Percentiles rank a stretch among this genome's conserved stretches.
phyloP scores from a whole-genome alignment of 2,888 invertebrate species.

The Eudemis profundana region DNA sequence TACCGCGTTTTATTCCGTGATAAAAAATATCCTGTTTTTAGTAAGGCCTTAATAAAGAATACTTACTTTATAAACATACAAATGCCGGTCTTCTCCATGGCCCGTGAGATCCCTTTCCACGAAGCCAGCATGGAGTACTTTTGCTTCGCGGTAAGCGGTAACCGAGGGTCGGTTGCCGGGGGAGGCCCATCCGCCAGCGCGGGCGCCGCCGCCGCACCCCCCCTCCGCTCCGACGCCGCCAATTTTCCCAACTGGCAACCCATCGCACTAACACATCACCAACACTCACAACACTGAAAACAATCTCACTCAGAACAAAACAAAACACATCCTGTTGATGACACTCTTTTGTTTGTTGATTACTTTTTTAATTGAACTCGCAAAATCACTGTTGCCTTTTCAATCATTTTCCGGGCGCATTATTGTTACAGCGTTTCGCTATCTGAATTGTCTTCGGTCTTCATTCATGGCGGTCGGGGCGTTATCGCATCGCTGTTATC shows the following conservation, averaged over 20 bases:
- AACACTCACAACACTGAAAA: constrained; percentile 45
- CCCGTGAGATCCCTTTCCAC: constrained; percentile 95
- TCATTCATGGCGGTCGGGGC: constrained; percentile 32
- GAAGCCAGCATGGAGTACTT: constrained; percentile 95
- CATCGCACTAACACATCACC: constrained; percentile 73
- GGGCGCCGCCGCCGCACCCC: constrained; percentile 72
- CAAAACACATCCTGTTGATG: not conserved
- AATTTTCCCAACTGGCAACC: constrained; percentile 92
- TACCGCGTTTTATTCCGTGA: too few relatives aligned
- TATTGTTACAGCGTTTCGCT: constrained; percentile 25
- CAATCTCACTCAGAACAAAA: constrained; percentile 21
- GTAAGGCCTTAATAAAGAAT: not conserved
- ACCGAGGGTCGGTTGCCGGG: constrained; percentile 89
- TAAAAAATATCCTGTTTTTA: too few relatives aligned
- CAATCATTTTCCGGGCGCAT: constrained; percentile 13
- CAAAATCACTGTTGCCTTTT: not conserved
- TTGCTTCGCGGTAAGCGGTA: constrained; percentile 94
- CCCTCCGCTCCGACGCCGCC: constrained; percentile 84
- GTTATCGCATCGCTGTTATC: constrained; percentile 47
- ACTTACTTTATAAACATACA: constrained; percentile 97
- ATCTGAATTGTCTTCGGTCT: constrained; percentile 32
- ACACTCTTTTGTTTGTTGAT: not conserved
- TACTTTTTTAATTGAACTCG: constrained; percentile 2
- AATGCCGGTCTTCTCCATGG: constrained; percentile 95
- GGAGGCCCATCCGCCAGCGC: constrained; percentile 85